These are phyloP conservation scores for Ammodytes dubius DNA, from an alignment of 2,113 vertebrate genomes.

Conservation along the genomic window DNA sequence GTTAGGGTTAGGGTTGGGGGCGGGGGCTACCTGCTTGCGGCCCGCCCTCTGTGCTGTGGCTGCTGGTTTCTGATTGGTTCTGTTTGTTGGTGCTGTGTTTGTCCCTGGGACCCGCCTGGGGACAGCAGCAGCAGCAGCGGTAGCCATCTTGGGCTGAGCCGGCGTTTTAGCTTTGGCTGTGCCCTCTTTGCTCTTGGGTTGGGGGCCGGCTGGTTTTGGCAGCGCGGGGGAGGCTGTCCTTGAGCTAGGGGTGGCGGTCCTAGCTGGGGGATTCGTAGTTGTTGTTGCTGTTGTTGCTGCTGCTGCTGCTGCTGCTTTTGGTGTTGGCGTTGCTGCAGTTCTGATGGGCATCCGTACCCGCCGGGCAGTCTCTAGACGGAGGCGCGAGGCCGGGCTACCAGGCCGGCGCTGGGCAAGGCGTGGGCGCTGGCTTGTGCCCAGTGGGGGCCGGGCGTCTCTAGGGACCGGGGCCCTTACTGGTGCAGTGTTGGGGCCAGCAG, in stretches of 20 bases:
- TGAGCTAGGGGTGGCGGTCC: slow-evolving; percentile 49
- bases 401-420: slow-evolving; percentile 75
- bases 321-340: background rate
- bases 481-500: slow-evolving; percentile 40
- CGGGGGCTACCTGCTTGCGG: slow-evolving; percentile 55
- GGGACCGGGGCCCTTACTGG: slow-evolving; percentile 8
- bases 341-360: slow-evolving; percentile 60
- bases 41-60: slow-evolving; percentile 33
- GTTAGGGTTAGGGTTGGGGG: background rate
- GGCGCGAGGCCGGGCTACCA: slow-evolving; percentile 71
- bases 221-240: slow-evolving; percentile 54
- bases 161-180: slow-evolving; percentile 58
- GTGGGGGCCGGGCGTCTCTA: slow-evolving; percentile 66
- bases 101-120: slow-evolving; percentile 67
- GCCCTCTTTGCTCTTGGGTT: slow-evolving; percentile 55
- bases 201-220: slow-evolving; percentile 40
- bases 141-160: slow-evolving; percentile 13
- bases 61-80: slow-evolving; percentile 83
- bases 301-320: slow-evolving; percentile 1
- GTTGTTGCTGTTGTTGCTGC: slow-evolving; percentile 30
- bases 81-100: slow-evolving; percentile 77
- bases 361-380: slow-evolving; percentile 71
- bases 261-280: slow-evolving; percentile 13
- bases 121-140: background rate
- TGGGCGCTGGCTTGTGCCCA: slow-evolving; percentile 52